phyloP scores from a whole-genome alignment of 1,140 invertebrate species.

The Megathymus violae region DNA sequence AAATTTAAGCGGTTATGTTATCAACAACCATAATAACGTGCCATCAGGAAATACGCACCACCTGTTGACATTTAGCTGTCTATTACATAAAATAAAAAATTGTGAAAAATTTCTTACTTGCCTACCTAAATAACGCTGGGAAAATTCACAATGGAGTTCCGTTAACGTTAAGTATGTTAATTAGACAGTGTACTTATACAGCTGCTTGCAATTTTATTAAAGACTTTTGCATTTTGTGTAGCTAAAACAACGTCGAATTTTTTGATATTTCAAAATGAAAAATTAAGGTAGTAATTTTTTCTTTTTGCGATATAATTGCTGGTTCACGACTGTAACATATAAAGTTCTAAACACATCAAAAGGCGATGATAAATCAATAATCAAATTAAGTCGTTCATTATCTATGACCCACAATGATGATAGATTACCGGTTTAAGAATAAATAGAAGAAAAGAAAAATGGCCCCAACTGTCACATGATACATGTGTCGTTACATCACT shows the following conservation, averaged over 20 bases:
- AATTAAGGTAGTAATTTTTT: no score
- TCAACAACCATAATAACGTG: background rate
- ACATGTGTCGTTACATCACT: no score
- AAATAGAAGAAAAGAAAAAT: no score
- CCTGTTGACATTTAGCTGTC: background rate
- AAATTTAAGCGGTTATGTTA: background rate
- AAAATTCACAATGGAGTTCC: background rate
- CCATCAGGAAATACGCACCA: background rate
- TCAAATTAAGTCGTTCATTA: no score
- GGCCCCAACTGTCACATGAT: no score
- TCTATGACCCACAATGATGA: no score
- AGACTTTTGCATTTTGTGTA: background rate
- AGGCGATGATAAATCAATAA: no score
- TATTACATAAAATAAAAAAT: background rate
- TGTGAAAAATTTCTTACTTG: background rate
- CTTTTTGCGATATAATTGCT: no score
- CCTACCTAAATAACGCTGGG: background rate
- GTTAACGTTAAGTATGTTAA: background rate
- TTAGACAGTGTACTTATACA: background rate
- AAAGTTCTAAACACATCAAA: no score
- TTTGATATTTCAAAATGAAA: no score
- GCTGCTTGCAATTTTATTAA: background rate
- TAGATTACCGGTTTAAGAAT: no score
- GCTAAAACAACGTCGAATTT: background rate
- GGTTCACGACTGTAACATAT: no score